phyloP scores from a whole-genome alignment of 2,888 invertebrate species.

The Macrosiphum euphorbiae region DNA sequence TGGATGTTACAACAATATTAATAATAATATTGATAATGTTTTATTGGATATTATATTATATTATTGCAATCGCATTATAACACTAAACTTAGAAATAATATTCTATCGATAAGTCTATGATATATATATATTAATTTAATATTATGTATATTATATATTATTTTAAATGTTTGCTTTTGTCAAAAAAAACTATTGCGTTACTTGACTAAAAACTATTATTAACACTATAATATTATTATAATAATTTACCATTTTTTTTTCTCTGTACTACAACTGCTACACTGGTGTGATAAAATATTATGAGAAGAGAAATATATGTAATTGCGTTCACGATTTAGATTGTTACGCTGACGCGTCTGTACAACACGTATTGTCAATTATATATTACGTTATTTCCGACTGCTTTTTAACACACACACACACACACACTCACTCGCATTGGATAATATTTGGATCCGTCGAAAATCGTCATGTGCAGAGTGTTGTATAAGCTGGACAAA shows the following conservation, averaged over 20 bases:
- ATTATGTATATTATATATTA: not conserved
- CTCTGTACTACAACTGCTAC: not conserved
- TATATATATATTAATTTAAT: not conserved
- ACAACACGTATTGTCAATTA: constrained; percentile 47
- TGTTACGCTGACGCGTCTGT: constrained; percentile 8
- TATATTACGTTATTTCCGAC: not conserved
- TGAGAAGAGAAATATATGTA: constrained; percentile 19
- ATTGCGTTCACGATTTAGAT: not conserved
- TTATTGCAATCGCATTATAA: constrained; percentile 19
- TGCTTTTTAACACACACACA: not conserved
- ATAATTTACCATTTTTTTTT: not conserved
- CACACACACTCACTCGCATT: not conserved
- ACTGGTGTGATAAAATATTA: constrained; percentile 3
- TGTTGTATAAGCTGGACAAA: not conserved
- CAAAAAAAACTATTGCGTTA: constrained; percentile 44
- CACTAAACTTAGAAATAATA: constrained; percentile 24
- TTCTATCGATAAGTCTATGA: constrained; percentile 30
- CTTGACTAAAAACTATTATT: constrained; percentile 28
- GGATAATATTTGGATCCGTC: not conserved
- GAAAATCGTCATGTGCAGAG: constrained; percentile 1
- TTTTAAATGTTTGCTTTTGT: constrained; percentile 54
- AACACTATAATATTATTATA: not conserved
- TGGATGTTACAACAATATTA: constrained; percentile 1
- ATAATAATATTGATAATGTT: constrained; percentile 25
- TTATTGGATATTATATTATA: constrained; percentile 18